phyloP scores from a whole-genome alignment of 1,140 invertebrate genomes.

The Platyscapa corneri region DNA sequence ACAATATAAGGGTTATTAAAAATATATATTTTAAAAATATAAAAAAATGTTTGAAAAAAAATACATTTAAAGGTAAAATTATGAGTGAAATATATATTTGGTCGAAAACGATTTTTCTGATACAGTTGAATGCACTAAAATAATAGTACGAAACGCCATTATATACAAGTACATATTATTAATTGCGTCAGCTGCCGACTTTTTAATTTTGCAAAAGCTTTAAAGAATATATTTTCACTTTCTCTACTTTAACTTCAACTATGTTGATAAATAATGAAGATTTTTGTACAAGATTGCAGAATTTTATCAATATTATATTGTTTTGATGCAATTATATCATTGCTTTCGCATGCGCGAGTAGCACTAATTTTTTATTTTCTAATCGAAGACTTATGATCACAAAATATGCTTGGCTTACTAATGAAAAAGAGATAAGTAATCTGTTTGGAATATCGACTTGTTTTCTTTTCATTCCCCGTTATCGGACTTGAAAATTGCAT shows the following conservation, averaged over 20 bases:
- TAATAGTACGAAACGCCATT: neutral
- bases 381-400: neutral
- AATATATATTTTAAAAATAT: no score
- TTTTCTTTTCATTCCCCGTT: constrained; percentile 38
- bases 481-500: neutral
- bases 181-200: neutral
- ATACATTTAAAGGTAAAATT: neutral
- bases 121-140: constrained; percentile 2
- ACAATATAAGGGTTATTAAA: no score
- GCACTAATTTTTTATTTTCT: neutral
- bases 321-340: constrained; percentile 1
- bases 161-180: neutral
- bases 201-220: constrained; percentile 10
- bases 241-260: neutral
- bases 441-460: neutral
- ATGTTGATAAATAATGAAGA: neutral
- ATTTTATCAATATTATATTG: neutral
- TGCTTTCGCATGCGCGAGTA: neutral
- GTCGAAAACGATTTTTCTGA: neutral
- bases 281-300: neutral
- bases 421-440: constrained; percentile 9
- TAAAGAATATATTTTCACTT: neutral
- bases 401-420: neutral
- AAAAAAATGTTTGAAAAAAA: neutral
- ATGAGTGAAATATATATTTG: neutral